Base-by-base conservation (phyloP, 2,888 invertebrate genomes). In the Ichneumon xanthorius region DNA sequence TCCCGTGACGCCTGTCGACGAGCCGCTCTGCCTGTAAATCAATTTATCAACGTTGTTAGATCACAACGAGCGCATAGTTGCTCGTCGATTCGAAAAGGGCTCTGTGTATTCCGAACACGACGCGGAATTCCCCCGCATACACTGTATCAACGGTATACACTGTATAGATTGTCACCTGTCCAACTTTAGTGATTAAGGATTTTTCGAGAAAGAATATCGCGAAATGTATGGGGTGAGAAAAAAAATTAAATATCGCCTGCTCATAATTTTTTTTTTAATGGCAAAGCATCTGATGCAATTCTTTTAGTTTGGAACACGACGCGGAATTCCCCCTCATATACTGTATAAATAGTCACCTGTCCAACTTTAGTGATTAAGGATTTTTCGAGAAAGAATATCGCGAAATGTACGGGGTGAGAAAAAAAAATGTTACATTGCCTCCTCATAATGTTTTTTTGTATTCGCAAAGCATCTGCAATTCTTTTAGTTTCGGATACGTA, bases 401-500 rank as follows among this genome's bases (percentile, higher is more conserved):
- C 22, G 22, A 22, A 22, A 1, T 22, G 22, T 0, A 22, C 1
- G 22, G 22, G 22, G 22, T 22, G 22, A 22, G 22, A 22, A 22
- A 22, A 26, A 26, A 26, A 26, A 26, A 26, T 26, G 3, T 2
- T 3, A 26, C 26, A 26, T 3, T 0, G 26, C 26, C 26, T 26
- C 26, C 26, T 26, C 26, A 26, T 3, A 26, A 22, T 22, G 22
- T 26, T 26, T 26, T 26, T 26, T 26, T 26, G 2, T 26, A 26
- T 26, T 26, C 26, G 26, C 26, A 3, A 26, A 26, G 26, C 26
- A 26, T 26, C 33, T 7, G 33, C 33, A 33, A 33, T 33, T 33
- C 4, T 33, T 5, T 33, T 33, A 33, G 7, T 33, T 33, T 33
- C 26, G 3, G 3, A 26, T 3, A 26, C 88, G 88, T 89, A 87